Evolutionary conservation across 1,140 invertebrate genomes (phyloP), one percentile per base, ranked within the genome.

Genomic region (Heliconius hermathena): DNA sequence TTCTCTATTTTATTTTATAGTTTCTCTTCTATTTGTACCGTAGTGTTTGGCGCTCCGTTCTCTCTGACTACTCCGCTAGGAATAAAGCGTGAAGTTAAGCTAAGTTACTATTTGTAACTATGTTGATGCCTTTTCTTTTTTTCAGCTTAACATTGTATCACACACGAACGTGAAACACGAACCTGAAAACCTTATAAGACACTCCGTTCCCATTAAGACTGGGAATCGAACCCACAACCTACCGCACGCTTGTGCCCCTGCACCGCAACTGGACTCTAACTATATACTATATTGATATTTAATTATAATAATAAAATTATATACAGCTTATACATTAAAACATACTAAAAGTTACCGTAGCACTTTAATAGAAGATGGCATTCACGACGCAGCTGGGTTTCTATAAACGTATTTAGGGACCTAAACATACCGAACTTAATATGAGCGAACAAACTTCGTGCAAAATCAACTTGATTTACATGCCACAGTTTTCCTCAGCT

Each of bases 401-500:
- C 22, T 66, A 22, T 52, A 74, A 74, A 79, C 73, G 20, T 74
- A 54, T 38, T 71, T 79, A 74, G 8, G 57, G n/a, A 36, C 54
- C 70, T 77, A 77, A 73, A 70, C 73, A 79, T 72, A 79, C 46
- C 57, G 3, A 22, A 60, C 71, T 78, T 73, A 66, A 52, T 70
- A 75, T n/a, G 38, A 71, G 22, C 46, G 38, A 72, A 38, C 29
- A 77, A 80, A 70, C 66, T 73, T 73, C 20, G 57, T 74, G 36
- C 66, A 81, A 70, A 81, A 54, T 77, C 71, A 77, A 76, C 74
- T 52, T 76, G 77, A 83, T 81, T 77, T 78, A 81, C 72, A 78
- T 78, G 46, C 71, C 33, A 22, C 73, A 38, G 78, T 79, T 77
- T 78, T 77, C 77, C 73, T 38, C 78, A 78, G 76, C 66, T 78